A percentile compares a stretch with the other conserved stretches of the same genome.
These are phyloP conservation scores for Novumbra hubbsi DNA, from an alignment of 2,797 vertebrate genomes.

Conservation along the genomic window DNA sequence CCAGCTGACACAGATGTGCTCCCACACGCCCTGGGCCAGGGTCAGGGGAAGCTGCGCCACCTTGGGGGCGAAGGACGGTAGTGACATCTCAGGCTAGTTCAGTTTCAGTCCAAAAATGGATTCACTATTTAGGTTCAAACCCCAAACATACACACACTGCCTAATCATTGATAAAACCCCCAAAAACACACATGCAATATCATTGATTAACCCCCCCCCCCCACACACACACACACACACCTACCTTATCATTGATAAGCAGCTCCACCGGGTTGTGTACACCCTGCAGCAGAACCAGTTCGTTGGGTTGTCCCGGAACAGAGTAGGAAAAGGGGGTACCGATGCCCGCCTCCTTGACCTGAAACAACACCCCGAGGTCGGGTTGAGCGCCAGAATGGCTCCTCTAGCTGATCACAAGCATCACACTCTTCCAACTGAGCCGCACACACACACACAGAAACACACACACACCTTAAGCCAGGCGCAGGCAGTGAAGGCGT, in stretches of 20 bases:
- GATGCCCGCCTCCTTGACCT: slow-evolving; percentile 80
- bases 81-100: neutral
- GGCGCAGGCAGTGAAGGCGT: slow-evolving; percentile 89
- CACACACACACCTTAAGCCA: slow-evolving; percentile 90
- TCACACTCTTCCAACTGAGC: no score
- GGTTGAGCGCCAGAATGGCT: no score
- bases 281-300: slow-evolving; percentile 92
- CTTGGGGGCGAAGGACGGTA: slow-evolving; percentile 59
- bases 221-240: slow-evolving; percentile 4
- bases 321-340: slow-evolving; percentile 98
- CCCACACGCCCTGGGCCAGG: slow-evolving; percentile 86
- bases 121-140: neutral
- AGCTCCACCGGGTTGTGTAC: slow-evolving; percentile 92
- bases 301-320: slow-evolving; percentile 87
- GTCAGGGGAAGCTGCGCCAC: slow-evolving; percentile 91
- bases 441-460: no score
- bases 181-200: no score
- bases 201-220: no score
- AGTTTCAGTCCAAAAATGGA: neutral
- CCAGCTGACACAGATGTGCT: slow-evolving; percentile 93
- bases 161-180: no score
- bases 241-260: slow-evolving; percentile 96
- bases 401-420: no score
- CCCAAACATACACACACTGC: no score
- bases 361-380: slow-evolving; percentile 74